Evolutionary conservation across 2,888 invertebrate genomes (phyloP).

Genomic region (Diploptera punctata): DNA sequence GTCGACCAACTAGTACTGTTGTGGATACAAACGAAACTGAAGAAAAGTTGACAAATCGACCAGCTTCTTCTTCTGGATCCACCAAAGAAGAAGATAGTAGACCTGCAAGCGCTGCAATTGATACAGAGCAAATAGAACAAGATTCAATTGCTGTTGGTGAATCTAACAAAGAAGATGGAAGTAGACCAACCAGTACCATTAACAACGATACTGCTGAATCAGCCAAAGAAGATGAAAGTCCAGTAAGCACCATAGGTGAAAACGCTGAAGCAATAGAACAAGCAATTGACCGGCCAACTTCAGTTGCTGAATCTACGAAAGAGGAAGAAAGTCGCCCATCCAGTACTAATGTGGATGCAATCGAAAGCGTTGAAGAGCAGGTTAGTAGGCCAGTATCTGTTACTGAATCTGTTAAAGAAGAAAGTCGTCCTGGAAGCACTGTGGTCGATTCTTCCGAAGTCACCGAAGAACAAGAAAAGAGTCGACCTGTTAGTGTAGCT

Average conservation of each 20-base stretch:
- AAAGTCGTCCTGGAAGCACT: conserved; percentile 8
- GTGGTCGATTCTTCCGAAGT: background rate
- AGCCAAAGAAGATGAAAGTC: background rate
- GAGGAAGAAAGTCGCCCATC: background rate
- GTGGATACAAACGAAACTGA: background rate
- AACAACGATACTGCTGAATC: background rate
- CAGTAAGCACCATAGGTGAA: too few relatives aligned
- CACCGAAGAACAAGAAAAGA: background rate
- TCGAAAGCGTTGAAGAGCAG: background rate
- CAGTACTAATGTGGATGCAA: background rate
- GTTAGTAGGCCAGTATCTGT: background rate
- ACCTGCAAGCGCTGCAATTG: background rate
- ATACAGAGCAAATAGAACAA: background rate
- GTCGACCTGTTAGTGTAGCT: background rate
- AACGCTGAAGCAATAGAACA: background rate
- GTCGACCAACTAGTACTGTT: background rate
- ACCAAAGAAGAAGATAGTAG: background rate
- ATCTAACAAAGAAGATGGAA: background rate
- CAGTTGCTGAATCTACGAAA: background rate
- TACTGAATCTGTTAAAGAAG: background rate
- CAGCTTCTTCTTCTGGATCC: background rate
- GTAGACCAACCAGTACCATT: background rate
- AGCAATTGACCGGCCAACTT: background rate
- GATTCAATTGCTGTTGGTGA: too few relatives aligned
- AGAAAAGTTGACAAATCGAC: background rate